phyloP scores from a whole-genome alignment of 2,797 vertebrate species.

The Periparus ater region DNA sequence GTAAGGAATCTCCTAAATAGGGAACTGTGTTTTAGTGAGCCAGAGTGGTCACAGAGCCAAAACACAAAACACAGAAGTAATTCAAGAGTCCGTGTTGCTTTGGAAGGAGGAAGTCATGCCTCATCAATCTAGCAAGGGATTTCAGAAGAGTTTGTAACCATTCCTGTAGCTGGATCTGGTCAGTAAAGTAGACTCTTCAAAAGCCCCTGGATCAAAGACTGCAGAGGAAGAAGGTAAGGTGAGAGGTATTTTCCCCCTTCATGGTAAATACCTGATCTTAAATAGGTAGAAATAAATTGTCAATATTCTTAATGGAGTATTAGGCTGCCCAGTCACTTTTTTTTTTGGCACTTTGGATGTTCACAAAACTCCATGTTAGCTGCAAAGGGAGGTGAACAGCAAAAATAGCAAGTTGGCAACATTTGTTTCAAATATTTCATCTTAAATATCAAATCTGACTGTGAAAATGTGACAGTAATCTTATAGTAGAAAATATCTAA shows the following conservation, averaged over 20 bases:
- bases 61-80: not conserved
- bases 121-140: not conserved
- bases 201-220: constrained; percentile 1
- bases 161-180: not conserved
- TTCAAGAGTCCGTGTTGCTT: not conserved
- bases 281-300: not conserved
- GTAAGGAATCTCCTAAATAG: not conserved
- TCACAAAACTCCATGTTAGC: not conserved
- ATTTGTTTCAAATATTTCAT: not conserved
- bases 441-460: not conserved
- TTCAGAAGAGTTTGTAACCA: not conserved
- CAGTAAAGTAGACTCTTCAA: not conserved
- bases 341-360: not conserved
- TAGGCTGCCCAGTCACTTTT: not conserved
- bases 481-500: not conserved
- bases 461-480: not conserved
- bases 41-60: not conserved
- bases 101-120: not conserved
- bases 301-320: not conserved
- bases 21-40: not conserved
- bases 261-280: not conserved
- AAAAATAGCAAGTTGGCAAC: not conserved
- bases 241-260: not conserved
- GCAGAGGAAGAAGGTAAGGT: not conserved
- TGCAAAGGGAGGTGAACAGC: not conserved